Base-by-base conservation (phyloP, 1,140 invertebrate species). In the Maconellicoccus hirsutus region DNA sequence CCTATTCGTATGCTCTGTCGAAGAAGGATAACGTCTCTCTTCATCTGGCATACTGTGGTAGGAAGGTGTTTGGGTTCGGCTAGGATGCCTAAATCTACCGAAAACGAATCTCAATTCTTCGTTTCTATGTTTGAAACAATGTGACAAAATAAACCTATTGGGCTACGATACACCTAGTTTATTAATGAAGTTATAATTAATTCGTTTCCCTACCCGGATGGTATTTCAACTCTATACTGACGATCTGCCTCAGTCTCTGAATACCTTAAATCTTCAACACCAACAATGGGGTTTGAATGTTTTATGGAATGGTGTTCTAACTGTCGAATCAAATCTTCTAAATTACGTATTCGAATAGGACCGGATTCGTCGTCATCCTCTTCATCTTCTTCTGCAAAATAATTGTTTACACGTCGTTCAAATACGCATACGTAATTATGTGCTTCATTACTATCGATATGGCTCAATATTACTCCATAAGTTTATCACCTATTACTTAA, bases 201-300 rank as follows among this genome's bases (percentile, higher is more conserved):
- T n/a, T n/a, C n/a, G n/a, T n/a, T n/a, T n/a, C n/a, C 83, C 83
- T 83, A 88, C 86, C 86, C 86, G 82, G 86, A 84, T 71, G 82
- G 81, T 21, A 79, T 77, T 75, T 93, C 90, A 79, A 91, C 86
- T 80, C 90, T 85, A 80, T 92, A 92, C 79, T 92, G 91, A 26
- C 90, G 84, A 80, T 95, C 92, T 21, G 89, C 89, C 79, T 96
- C 93, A 23, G 90, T 90, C 80, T 95, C 92, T 33, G 91, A 93
- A 85, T 93, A 91, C 74, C 93, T 83, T 76, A 94, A 93, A 75
- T 95, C 93, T 78, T 94, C 92, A 10, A 91, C 94, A 61, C 90
- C 91, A 12, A 66, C 61, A 25, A 66, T 66, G 74, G 89, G 90
- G 78, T 91, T 94, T 87, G 91, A 91, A 78, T 93, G 91, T 4